These are phyloP conservation scores for Denticeps clupeoides DNA, from an alignment of 2,797 vertebrate species.

Conservation along the genomic window DNA sequence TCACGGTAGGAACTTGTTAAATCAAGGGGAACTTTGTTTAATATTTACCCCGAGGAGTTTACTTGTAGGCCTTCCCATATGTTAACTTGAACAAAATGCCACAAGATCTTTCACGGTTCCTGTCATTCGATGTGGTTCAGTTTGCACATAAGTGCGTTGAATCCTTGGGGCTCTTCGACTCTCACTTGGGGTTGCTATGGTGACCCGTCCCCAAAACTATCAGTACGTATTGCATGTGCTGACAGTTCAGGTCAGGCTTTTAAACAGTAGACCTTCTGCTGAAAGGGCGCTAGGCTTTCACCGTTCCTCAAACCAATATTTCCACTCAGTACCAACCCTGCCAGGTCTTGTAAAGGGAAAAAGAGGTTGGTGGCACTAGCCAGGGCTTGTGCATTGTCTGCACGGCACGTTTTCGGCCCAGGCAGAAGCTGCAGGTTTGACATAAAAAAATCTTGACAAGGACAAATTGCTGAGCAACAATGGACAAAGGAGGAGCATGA, in stretches of 20 bases:
- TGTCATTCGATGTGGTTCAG: not conserved
- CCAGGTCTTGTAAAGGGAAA: not conserved
- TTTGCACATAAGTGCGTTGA: not conserved
- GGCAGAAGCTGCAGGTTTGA: not conserved
- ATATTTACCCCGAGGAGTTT: not conserved
- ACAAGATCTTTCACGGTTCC: not conserved
- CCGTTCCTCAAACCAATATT: not conserved
- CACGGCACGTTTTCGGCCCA: not conserved
- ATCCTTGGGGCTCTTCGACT: slow-evolving; percentile 4
- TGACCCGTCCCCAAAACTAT: slow-evolving; percentile 4
- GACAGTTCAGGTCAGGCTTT: slow-evolving; percentile 4
- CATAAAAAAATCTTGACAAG: not conserved
- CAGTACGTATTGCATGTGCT: slow-evolving; percentile 3
- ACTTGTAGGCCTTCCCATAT: not conserved
- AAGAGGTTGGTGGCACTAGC: not conserved
- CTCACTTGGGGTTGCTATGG: slow-evolving; percentile 10
- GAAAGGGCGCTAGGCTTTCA: not conserved
- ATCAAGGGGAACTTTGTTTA: not conserved
- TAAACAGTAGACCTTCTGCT: not conserved
- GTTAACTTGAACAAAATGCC: slow-evolving; percentile 1
- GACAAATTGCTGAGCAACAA: slow-evolving; percentile 1
- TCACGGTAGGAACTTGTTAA: not conserved
- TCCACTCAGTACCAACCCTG: not conserved
- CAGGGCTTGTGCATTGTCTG: slow-evolving; percentile 1
- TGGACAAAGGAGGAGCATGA: not conserved